Evolutionary conservation across 1,140 invertebrate genomes (phyloP).

Genomic region (Mercenaria mercenaria): DNA sequence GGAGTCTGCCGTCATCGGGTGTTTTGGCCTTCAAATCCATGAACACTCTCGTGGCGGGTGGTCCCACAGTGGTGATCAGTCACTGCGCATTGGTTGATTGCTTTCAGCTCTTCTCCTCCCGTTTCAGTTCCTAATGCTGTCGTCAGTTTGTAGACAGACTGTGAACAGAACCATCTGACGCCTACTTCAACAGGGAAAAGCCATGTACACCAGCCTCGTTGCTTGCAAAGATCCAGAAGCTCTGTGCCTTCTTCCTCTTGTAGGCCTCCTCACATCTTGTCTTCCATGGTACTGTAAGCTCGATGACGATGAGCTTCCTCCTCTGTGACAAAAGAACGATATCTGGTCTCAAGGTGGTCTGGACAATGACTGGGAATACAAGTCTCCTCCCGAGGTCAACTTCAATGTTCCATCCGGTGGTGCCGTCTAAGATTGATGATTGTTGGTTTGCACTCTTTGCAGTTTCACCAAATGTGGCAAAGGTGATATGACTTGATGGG

Average conservation of each 20-base stretch:
- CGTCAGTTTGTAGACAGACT: constrained; percentile 21
- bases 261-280: constrained; percentile 46
- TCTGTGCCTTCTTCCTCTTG: constrained; percentile 49
- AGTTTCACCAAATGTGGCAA: constrained; percentile 18
- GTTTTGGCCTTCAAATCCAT: too few relatives aligned
- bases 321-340: constrained; percentile 12
- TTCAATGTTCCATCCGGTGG: constrained; percentile 33
- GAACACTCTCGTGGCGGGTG: too few relatives aligned
- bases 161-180: constrained; percentile 33
- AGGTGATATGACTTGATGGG: background rate
- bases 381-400: constrained; percentile 30
- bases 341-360: constrained; percentile 39
- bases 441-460: background rate
- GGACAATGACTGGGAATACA: constrained; percentile 34
- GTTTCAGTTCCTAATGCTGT: constrained; percentile 7
- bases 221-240: background rate
- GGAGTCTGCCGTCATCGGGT: too few relatives aligned
- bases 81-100: too few relatives aligned
- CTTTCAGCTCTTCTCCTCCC: background rate
- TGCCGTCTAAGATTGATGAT: constrained; percentile 33
- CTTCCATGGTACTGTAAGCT: constrained; percentile 44
- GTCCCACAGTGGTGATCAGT: too few relatives aligned
- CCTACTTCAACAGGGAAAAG: constrained; percentile 49
- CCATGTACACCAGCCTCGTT: constrained; percentile 43
- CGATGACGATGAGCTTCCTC: constrained; percentile 41